phyloP scores from a whole-genome alignment of 2,797 vertebrate species.

The Gorsachius magnificus region DNA sequence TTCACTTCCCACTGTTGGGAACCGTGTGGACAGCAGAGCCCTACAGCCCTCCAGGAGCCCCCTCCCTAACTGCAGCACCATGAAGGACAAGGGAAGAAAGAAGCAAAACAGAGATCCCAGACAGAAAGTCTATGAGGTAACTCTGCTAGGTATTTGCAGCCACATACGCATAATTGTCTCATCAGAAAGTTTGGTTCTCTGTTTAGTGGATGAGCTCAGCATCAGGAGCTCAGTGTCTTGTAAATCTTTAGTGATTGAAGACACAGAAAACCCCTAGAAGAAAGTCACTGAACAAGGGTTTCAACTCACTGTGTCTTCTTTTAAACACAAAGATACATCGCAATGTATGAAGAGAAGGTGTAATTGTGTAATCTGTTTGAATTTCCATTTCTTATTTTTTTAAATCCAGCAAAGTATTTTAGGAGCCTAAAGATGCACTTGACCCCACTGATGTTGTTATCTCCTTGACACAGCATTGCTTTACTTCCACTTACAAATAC shows the following conservation, averaged over 20 bases:
- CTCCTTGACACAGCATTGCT: not conserved
- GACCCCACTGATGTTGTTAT: not conserved
- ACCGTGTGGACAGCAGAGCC: not conserved
- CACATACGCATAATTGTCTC: not conserved
- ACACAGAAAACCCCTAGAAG: not conserved
- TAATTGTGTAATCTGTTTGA: not conserved
- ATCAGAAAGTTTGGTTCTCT: not conserved
- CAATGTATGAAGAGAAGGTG: not conserved
- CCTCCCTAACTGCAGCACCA: not conserved
- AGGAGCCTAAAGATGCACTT: not conserved
- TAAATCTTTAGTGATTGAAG: not conserved
- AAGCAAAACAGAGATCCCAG: not conserved
- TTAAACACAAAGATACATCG: not conserved
- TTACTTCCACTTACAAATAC: not conserved
- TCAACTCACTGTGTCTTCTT: not conserved
- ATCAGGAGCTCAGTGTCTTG: not conserved
- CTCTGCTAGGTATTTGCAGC: not conserved
- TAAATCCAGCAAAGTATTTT: not conserved
- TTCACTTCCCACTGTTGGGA: not conserved
- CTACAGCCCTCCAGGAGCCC: not conserved
- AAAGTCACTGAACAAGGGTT: not conserved
- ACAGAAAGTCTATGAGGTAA: not conserved
- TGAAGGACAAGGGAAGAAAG: not conserved
- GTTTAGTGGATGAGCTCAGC: not conserved
- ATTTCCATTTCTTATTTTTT: not conserved